phyloP scores from a whole-genome alignment of 2,888 invertebrate genomes.

The Lithophane semibrunnea region DNA sequence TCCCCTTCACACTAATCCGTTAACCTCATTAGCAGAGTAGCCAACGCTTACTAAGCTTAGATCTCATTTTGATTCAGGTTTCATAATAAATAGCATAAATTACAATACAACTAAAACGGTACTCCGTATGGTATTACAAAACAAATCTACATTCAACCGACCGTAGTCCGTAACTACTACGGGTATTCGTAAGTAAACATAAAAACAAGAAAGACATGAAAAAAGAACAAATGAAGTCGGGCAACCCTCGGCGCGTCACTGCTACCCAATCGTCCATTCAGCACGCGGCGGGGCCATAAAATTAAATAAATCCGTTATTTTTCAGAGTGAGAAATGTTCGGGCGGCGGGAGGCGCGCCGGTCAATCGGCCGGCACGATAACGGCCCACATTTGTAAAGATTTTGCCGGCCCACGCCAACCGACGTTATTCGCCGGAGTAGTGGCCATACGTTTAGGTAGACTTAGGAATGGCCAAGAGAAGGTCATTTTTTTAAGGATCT shows the following conservation, averaged over 20 bases:
- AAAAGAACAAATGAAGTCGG: constrained; percentile 71
- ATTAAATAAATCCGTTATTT: constrained; percentile 91
- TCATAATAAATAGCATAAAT: constrained; percentile 32
- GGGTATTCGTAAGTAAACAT: constrained; percentile 62
- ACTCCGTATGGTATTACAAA: constrained; percentile 38
- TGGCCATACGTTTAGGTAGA: constrained; percentile 84
- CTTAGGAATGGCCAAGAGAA: constrained; percentile 56
- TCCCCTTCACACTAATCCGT: constrained; percentile 30
- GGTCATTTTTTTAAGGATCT: not conserved
- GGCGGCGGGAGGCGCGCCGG: constrained; percentile 78
- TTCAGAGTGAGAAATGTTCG: constrained; percentile 88
- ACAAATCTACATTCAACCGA: constrained; percentile 53
- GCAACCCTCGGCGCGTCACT: constrained; percentile 67
- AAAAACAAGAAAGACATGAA: constrained; percentile 64
- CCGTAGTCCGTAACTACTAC: constrained; percentile 47
- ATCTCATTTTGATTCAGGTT: constrained; percentile 29
- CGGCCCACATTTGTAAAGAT: constrained; percentile 90
- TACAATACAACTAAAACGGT: constrained; percentile 25
- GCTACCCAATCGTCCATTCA: constrained; percentile 87
- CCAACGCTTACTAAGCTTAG: constrained; percentile 19
- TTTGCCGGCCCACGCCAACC: constrained; percentile 83
- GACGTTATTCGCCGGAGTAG: constrained; percentile 79
- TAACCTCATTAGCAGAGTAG: constrained; percentile 32
- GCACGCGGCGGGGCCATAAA: constrained; percentile 89
- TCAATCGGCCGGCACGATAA: constrained; percentile 89